Evolutionary conservation across 1,140 invertebrate species (phyloP).

Genomic region (Pemphigus obesinymphae): DNA sequence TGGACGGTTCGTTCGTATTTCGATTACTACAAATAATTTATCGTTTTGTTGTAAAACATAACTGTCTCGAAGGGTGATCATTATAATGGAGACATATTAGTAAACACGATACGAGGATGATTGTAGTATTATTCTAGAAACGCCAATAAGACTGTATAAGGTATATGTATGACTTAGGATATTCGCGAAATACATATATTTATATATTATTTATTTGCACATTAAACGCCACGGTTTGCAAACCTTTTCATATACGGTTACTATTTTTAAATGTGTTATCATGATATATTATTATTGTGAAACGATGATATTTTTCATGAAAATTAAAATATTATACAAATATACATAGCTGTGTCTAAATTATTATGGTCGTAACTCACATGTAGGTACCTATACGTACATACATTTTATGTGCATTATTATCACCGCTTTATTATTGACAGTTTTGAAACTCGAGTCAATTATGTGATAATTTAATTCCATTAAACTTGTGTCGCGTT

Average conservation of each 20-base stretch:
- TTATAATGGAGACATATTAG: conserved; percentile 11
- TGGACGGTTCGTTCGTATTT: not conserved
- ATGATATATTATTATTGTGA: not conserved
- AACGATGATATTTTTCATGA: not conserved
- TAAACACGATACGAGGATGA: not conserved
- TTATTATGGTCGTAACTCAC: not conserved
- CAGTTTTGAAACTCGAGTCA: not conserved
- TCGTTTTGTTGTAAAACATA: not conserved
- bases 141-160: not conserved
- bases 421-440: not conserved
- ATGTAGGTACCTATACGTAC: too few species aligned
- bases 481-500: not conserved
- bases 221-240: not conserved
- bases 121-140: not conserved
- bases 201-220: not conserved
- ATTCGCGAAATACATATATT: not conserved
- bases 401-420: not conserved
- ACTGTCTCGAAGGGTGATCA: not conserved
- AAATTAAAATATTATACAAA: not conserved
- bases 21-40: not conserved
- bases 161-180: not conserved
- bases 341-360: not conserved
- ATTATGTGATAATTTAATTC: not conserved
- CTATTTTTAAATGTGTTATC: not conserved
- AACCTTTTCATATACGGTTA: not conserved